A percentile compares a stretch with the other conserved stretches of the same genome.
Conservation (phyloP, 2,113 vertebrate genomes). For the Lophura nycthemera region DNA sequence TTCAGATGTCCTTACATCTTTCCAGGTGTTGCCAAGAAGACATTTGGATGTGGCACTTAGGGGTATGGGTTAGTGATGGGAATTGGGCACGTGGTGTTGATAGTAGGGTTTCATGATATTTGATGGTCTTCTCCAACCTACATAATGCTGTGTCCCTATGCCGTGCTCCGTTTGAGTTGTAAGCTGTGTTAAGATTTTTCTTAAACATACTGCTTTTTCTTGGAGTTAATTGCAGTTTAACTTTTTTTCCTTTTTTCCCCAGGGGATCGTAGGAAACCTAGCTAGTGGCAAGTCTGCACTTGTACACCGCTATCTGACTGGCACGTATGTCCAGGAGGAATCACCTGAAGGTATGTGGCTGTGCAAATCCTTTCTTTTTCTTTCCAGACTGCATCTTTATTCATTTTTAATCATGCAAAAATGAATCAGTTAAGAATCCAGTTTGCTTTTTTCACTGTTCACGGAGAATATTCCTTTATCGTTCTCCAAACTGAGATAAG, state of each 20-base stretch:
- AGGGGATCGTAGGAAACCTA: constrained; percentile 98
- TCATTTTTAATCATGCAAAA: background rate
- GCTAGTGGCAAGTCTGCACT: constrained; percentile 97
- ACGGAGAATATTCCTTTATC: background rate
- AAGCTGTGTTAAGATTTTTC: fast-evolving
- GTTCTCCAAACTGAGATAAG: background rate
- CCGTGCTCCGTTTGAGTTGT: background rate
- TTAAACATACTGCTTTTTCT: fast-evolving
- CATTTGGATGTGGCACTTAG: too few species aligned
- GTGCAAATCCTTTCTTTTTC: background rate
- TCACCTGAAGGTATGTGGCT: constrained; percentile 91
- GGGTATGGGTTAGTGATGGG: too few species aligned
- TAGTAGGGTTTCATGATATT: too few species aligned
- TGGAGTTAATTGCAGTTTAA: background rate
- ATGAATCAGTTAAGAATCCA: background rate
- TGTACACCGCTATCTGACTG: constrained; percentile 96
- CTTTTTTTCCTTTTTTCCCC: background rate
- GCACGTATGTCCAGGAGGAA: constrained; percentile 97
- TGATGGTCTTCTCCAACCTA: too few species aligned
- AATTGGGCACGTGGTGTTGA: too few species aligned
- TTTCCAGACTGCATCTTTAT: background rate
- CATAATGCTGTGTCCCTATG: too few species aligned
- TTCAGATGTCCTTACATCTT: too few species aligned
- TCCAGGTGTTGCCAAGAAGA: background rate
- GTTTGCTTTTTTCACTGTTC: background rate